Evolutionary conservation across 2,888 invertebrate genomes (phyloP).

Genomic region (Strigamia transsilvanica): DNA sequence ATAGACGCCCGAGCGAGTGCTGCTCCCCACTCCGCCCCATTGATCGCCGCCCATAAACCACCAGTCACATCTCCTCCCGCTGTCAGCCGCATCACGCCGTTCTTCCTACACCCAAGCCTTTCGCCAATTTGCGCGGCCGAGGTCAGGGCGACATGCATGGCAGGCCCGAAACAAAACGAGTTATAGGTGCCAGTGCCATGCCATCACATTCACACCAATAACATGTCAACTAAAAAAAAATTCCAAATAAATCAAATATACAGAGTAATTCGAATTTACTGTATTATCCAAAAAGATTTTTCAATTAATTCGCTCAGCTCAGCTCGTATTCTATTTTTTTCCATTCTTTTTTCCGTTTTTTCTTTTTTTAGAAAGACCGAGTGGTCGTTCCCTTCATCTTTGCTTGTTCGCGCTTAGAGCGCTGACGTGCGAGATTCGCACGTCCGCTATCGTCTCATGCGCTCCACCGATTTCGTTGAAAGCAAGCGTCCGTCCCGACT

Average conservation of each 20-base stretch:
- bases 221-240: too few relatives aligned
- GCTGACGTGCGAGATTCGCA: conserved; percentile 49
- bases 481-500: conserved; percentile 48
- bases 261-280: too few relatives aligned
- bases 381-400: conserved; percentile 38
- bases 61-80: conserved; percentile 46
- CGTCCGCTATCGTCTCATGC: conserved; percentile 46
- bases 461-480: conserved; percentile 45
- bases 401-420: conserved; percentile 42
- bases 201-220: neutral
- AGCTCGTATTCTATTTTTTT: neutral
- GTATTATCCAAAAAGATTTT: too few relatives aligned
- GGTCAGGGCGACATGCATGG: conserved; percentile 51
- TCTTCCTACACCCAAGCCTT: conserved; percentile 51
- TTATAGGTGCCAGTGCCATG: neutral
- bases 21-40: conserved; percentile 32
- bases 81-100: conserved; percentile 50
- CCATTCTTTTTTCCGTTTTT: too few relatives aligned
- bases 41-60: conserved; percentile 53
- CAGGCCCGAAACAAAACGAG: conserved; percentile 33
- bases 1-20: conserved; percentile 52
- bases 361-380: neutral
- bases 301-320: too few relatives aligned
- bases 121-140: conserved; percentile 52
- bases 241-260: too few relatives aligned